Evolutionary conservation across 1,140 invertebrate genomes (phyloP).

Genomic region (Drosophila seguyi): DNA sequence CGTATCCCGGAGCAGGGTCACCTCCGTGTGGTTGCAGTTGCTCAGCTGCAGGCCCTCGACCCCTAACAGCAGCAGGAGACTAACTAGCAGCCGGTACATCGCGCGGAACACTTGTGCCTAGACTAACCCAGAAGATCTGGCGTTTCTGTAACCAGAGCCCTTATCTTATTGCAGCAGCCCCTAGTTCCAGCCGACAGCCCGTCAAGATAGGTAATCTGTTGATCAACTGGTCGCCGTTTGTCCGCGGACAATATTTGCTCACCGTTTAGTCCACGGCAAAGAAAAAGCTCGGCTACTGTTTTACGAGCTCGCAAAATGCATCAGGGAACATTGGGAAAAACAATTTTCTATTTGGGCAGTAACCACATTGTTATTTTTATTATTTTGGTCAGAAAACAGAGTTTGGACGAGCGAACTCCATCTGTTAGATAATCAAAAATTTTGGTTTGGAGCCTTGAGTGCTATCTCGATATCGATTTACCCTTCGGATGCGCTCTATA

Average conservation of each 20-base stretch:
- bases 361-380: no score
- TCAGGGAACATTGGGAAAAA: neutral
- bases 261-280: conserved; percentile 19
- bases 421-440: no score
- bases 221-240: conserved; percentile 53
- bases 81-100: conserved; percentile 26
- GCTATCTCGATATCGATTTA: no score
- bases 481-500: no score
- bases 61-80: conserved; percentile 26
- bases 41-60: conserved; percentile 47
- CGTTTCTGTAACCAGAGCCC: conserved; percentile 25
- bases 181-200: conserved; percentile 48
- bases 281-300: conserved; percentile 25
- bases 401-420: no score
- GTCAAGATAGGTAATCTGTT: conserved; percentile 74
- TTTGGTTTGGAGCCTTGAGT: no score
- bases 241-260: conserved; percentile 53
- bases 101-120: conserved; percentile 37
- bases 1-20: conserved; percentile 28
- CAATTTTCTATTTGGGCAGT: neutral
- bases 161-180: conserved; percentile 72
- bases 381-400: no score
- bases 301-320: conserved; percentile 25
- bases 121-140: conserved; percentile 38
- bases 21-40: conserved; percentile 57